Percentiles rank a stretch among this genome's conserved stretches.
These are phyloP conservation scores for Tenualosa thibaudeaui DNA, from an alignment of 2,797 vertebrate genomes.

Conservation along the genomic window DNA sequence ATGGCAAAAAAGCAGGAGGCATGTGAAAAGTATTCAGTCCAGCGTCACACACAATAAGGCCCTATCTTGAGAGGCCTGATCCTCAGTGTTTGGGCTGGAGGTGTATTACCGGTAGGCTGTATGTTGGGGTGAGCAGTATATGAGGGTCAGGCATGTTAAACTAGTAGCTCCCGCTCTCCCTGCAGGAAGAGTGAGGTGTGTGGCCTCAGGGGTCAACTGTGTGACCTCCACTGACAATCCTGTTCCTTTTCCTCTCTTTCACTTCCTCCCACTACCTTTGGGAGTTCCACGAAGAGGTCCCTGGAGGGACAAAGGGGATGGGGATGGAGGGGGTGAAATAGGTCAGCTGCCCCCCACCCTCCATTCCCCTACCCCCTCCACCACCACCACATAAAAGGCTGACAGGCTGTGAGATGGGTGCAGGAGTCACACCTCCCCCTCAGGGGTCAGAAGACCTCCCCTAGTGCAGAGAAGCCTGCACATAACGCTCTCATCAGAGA, in stretches of 20 bases:
- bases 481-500: conserved; percentile 17
- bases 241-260: neutral
- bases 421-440: neutral
- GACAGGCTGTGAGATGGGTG: conserved; percentile 12
- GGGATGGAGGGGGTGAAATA: neutral
- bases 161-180: neutral
- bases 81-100: neutral
- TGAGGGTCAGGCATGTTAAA: neutral
- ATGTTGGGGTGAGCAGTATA: neutral
- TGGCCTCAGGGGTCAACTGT: neutral
- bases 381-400: neutral
- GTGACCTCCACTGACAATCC: conserved; percentile 14
- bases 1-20: neutral
- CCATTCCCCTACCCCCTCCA: neutral
- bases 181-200: conserved; percentile 1
- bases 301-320: neutral
- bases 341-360: neutral
- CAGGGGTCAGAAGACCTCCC: neutral
- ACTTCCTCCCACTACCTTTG: conserved; percentile 6
- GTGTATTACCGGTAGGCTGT: neutral
- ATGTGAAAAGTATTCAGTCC: neutral
- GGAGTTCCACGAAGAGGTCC: neutral
- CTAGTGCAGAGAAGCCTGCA: conserved; percentile 34
- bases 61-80: neutral
- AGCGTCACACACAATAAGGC: neutral